A percentile compares a stretch with the other conserved stretches of the same genome.
Conservation (phyloP, 2,797 vertebrate species). For the Neomorphus geoffroyi region DNA sequence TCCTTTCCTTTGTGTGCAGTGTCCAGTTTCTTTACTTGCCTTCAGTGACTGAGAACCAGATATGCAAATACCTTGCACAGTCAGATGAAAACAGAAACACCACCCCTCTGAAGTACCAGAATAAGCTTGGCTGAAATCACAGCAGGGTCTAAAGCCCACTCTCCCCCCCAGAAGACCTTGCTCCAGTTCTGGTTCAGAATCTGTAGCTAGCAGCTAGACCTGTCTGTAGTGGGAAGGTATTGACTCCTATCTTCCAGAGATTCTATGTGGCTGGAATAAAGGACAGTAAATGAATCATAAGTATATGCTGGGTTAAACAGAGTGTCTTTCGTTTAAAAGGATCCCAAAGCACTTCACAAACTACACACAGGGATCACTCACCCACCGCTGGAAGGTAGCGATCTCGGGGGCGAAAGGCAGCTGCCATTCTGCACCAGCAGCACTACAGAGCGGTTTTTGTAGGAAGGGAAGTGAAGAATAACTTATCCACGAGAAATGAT, state of each 20-base stretch:
- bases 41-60: not conserved
- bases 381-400: constrained; percentile 53
- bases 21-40: not conserved
- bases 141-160: not conserved
- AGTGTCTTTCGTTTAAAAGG: constrained; percentile 26
- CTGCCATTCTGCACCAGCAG: constrained; percentile 63
- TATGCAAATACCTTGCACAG: not conserved
- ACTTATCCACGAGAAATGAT: constrained; percentile 39
- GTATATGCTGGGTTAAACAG: not conserved
- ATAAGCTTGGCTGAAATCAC: not conserved
- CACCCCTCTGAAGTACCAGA: not conserved
- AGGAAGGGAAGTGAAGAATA: constrained; percentile 59
- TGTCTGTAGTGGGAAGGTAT: not conserved
- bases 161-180: not conserved
- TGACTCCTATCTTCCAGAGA: not conserved
- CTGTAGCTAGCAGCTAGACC: not conserved
- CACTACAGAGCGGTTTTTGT: constrained; percentile 46
- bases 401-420: constrained; percentile 44
- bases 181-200: not conserved
- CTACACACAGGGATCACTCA: constrained; percentile 46
- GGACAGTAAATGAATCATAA: not conserved
- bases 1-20: not conserved
- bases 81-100: not conserved
- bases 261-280: not conserved
- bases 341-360: constrained; percentile 35